Base-by-base conservation (phyloP, 2,888 invertebrate genomes). In the Branchipolynoe longqiensis region DNA sequence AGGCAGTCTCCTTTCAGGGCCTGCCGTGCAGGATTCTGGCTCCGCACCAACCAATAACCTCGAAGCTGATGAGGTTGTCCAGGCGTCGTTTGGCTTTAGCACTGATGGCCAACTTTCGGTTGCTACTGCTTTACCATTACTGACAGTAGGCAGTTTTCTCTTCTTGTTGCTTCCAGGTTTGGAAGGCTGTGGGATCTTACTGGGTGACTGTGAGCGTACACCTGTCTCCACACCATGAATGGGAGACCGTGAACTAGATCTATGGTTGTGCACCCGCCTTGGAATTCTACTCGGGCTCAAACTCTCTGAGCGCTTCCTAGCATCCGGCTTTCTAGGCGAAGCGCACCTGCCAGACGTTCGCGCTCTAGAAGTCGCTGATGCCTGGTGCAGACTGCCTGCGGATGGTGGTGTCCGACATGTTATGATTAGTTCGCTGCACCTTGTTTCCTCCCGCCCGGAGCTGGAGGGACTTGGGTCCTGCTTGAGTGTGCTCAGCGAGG, bases 401-500 rank as follows among this genome's bases (percentile, higher is more conserved):
- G 74, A 74, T 74, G 36, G 74, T 33, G 22, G 36, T 18, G 74
- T 14, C 2, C 38, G 18, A 74, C 6, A 38, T 74, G n/a, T n/a
- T n/a, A n/a, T n/a, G n/a, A n/a, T n/a, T n/a, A n/a, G 40, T 22
- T 2, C 6, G 36, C n/a, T n/a, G n/a, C n/a, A n/a, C 41, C 22
- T 36, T 28, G 64, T 40, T 31, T 48, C 83, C 12, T 64, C 48
- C 28, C 83, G 62, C 2, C 64, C 64, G 22, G 69, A 31, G 48
- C 83, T 62, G 59, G 41, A 48, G 33, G 83, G 48, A 59, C 38
- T 82, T 28, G 25, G 1, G 31, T 31, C 41, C 4, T 36, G 58
- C 82, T 59, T 36, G 25, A 83, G 40, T 36, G 69, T 69, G 31
- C 83, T 83, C 40, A 83, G 83, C 22, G n/a, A 36, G 4, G 83